phyloP scores from a whole-genome alignment of 2,888 invertebrate species.

The Syritta pipiens region DNA sequence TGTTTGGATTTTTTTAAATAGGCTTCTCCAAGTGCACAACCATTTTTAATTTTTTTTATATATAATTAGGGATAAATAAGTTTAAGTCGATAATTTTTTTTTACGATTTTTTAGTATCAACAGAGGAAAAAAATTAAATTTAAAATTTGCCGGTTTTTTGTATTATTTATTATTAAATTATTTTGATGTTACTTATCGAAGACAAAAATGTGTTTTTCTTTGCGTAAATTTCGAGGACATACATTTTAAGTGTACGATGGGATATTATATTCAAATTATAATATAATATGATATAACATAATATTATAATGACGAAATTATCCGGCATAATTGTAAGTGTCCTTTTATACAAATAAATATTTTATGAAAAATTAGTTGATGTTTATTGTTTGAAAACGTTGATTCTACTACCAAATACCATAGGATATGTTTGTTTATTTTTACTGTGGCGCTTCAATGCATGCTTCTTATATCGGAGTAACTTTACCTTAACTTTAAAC shows the following conservation, averaged over 20 bases:
- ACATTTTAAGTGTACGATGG: conserved; percentile 62
- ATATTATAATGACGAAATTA: conserved; percentile 66
- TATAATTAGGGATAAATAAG: conserved; percentile 29
- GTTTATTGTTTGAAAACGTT: too few species aligned
- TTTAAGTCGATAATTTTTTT: conserved; percentile 52
- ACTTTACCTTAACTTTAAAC: too few species aligned
- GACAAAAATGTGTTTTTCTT: conserved; percentile 42
- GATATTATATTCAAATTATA: conserved; percentile 66
- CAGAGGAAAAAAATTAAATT: conserved; percentile 27
- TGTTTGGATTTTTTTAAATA: conserved; percentile 39
- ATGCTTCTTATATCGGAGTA: too few species aligned
- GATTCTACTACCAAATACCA: not conserved
- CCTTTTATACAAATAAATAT: conserved; percentile 70
- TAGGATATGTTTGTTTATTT: not conserved
- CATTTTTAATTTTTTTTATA: conserved; percentile 19
- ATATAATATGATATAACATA: conserved; percentile 65
- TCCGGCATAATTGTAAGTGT: conserved; percentile 69
- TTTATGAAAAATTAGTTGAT: conserved; percentile 58
- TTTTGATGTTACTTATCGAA: conserved; percentile 54
- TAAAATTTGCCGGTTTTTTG: conserved; percentile 56
- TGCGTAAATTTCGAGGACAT: conserved; percentile 63
- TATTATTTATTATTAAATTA: conserved; percentile 68
- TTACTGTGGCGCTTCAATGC: not conserved
- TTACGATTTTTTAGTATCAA: conserved; percentile 44
- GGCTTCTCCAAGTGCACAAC: conserved; percentile 43